Base-by-base conservation (phyloP, 2,113 vertebrate species). In the Ochotona curzoniae region DNA sequence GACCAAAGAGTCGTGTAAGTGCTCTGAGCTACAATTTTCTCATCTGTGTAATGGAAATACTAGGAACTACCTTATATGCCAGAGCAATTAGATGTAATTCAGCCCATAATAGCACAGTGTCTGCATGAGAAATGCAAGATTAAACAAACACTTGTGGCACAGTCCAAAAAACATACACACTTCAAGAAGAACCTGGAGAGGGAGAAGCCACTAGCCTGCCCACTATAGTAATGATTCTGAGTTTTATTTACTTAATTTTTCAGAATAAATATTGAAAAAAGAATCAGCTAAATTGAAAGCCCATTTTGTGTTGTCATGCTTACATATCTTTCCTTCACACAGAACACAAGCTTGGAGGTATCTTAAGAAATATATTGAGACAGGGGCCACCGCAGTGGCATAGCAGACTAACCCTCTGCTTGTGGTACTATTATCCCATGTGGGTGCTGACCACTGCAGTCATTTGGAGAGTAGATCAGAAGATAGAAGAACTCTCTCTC, bases 1-100 rank as follows among this genome's bases (percentile, higher is more conserved):
- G 51, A 74, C 20, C 21, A 51, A 25, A 1, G 63, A 76, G 13
- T 76, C 66, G 74, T 28, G 28, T 60, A 47, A 83, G 64, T 28
- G 51, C 13, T 74, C 80, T 57, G 47, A 47, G 82, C 28, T 83
- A 82, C 83, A 21, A 35, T 89, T 83, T 95, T 74, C n/a, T 82
- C 71, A 87, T 66, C 61, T 79, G 57, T 74, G 14, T 30, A 80
- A 80, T 51, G 86, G 83, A 49, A 49, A 9, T 20, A 63, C n/a
- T 38, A 35, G 32, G 30, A 76, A 57, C 9, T 44, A 28, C 75
- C 15, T 76, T 44, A 30, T 7, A 13, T 57, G 7, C 90, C 49
- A 49, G 64, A 63, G 25, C 8, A 73, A 44, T 63, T 67, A 66
- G 83, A 61, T 30, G 28, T 61, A 57, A 57, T 28, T 8, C 1